Base-by-base conservation (phyloP, 2,113 vertebrate genomes). In the Panthera tigris region DNA sequence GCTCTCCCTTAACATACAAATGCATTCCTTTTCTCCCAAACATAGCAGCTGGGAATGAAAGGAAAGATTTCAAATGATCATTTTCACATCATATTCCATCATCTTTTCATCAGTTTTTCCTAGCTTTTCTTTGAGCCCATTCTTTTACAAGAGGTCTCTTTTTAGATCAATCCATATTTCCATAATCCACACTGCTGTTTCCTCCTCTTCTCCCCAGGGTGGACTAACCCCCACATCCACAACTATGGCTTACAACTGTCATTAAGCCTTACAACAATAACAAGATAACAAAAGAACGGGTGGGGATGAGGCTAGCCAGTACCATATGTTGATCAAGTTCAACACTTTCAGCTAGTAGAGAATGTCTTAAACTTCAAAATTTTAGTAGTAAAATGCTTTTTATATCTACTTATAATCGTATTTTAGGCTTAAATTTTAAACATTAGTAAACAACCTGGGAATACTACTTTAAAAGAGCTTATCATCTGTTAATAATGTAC, bases 81-180 rank as follows among this genome's bases (percentile, higher is more conserved):
- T 99, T 99, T 99, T 99, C 99, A 99, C 99, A 99, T 99, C 99
- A 99, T 99, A 99, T 99, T 99, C 99, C 99, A 98, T 99, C 99
- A 98, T 98, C 98, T 99, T 99, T 99, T 99, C 98, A 98, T 98
- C 98, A 99, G 99, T 99, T 98, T 99, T 99, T 99, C 99, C 98
- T 98, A 99, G 99, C 99, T 99, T 99, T 99, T 99, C 99, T 99
- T 99, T 99, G 99, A 99, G 99, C 95, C 98, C 98, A 99, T 99
- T 99, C 99, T 99, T 99, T 99, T 99, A 99, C 98, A 98, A 98
- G 98, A 98, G 98, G 97, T 96, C 97, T 98, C 98, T 99, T 98
- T 98, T 99, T 98, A 99, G 99, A 99, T 99, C 99, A 99, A 99
- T 99, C 99, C 99, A 99, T 99, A 99, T 99, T 99, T 99, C 99